phyloP scores from a whole-genome alignment of 1,140 invertebrate genomes.

The Ceratoteleas bidentatus region DNA sequence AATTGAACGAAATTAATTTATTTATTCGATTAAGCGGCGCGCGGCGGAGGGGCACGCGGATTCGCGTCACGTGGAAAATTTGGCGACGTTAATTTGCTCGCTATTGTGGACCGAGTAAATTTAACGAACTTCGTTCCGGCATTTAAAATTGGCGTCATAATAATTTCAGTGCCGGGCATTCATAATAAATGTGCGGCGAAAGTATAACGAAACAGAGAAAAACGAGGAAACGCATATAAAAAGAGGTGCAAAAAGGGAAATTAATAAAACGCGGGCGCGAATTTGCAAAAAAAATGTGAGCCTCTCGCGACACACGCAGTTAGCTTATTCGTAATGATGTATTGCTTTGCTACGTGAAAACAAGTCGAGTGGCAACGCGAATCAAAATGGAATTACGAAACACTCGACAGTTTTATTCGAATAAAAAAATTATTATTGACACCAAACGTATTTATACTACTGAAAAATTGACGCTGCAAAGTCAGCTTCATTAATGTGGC shows the following conservation, averaged over 20 bases:
- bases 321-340: conserved; percentile 48
- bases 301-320: conserved; percentile 9
- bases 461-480: conserved; percentile 61
- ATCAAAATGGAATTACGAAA: conserved; percentile 53
- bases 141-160: conserved; percentile 40
- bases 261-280: conserved; percentile 35
- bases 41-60: not conserved
- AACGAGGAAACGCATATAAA: too few relatives aligned
- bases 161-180: conserved; percentile 20
- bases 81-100: conserved; percentile 45
- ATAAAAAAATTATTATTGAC: conserved; percentile 60
- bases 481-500: conserved; percentile 58
- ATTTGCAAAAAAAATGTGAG: conserved; percentile 28
- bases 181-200: conserved; percentile 26
- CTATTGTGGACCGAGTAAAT: conserved; percentile 29
- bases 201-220: too few relatives aligned
- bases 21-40: conserved; percentile 30
- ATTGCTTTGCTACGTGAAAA: conserved; percentile 51
- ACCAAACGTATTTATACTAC: conserved; percentile 54
- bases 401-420: conserved; percentile 53
- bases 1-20: conserved; percentile 45
- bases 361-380: conserved; percentile 46
- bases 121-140: conserved; percentile 39
- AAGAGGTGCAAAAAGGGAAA: conserved; percentile 16
- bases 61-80: conserved; percentile 35